phyloP scores from a whole-genome alignment of 2,888 invertebrate genomes.

The Prenolepis imparis region DNA sequence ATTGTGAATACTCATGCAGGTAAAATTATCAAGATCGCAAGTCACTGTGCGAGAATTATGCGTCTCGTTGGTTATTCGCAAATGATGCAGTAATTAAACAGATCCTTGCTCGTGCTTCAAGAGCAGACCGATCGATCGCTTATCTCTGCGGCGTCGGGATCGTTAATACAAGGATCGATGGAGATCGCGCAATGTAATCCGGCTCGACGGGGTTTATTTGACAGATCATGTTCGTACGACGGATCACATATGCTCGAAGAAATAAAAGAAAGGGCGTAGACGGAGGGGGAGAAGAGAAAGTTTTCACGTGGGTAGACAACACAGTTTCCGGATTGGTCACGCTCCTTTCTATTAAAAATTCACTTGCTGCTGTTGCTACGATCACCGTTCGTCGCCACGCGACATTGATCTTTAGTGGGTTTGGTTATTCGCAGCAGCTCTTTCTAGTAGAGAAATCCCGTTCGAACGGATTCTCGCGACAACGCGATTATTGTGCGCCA shows the following conservation, averaged over 20 bases:
- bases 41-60: conserved; percentile 49
- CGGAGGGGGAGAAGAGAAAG: conserved; percentile 58
- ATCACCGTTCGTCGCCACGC: not conserved
- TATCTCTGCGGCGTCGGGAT: conserved; percentile 47
- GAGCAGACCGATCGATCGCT: conserved; percentile 41
- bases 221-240: conserved; percentile 13
- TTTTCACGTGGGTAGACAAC: conserved; percentile 61
- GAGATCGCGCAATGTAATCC: conserved; percentile 37
- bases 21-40: conserved; percentile 45
- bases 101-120: conserved; percentile 29
- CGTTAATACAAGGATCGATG: conserved; percentile 38
- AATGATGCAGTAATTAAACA: conserved; percentile 61
- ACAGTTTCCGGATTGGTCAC: conserved; percentile 56
- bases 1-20: conserved; percentile 48
- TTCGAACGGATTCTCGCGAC: not conserved
- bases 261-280: conserved; percentile 32
- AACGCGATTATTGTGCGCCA: not conserved
- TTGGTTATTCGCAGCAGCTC: not conserved
- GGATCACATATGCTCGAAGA: not conserved
- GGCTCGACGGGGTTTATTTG: conserved; percentile 29
- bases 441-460: conserved; percentile 18
- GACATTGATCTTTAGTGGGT: conserved; percentile 21
- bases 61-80: conserved; percentile 61
- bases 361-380: conserved; percentile 32
- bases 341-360: conserved; percentile 67